phyloP scores from a whole-genome alignment of 2,113 vertebrate genomes.

The Myanophis thanlyinensis region DNA sequence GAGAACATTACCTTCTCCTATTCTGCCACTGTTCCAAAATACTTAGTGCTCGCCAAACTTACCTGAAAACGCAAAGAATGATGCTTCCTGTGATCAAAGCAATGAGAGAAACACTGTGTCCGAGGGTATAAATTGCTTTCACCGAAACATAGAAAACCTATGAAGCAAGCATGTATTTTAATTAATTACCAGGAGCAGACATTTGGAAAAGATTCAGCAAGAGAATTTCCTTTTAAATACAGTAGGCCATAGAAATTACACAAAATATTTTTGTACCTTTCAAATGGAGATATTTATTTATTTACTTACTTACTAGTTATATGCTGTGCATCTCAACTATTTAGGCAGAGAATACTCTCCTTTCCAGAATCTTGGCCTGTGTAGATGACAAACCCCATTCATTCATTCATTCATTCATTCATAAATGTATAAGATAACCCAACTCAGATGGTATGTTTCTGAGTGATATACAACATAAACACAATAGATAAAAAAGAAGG shows the following conservation, averaged over 20 bases:
- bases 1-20: not conserved
- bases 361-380: not conserved
- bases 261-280: not conserved
- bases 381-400: no score
- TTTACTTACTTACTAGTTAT: no score
- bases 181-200: not conserved
- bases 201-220: not conserved
- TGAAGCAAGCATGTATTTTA: conserved; percentile 20
- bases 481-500: not conserved
- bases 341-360: no score
- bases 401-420: not conserved
- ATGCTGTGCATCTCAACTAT: no score
- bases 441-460: not conserved
- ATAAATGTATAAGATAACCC: not conserved
- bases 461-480: not conserved
- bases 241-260: not conserved
- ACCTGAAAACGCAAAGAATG: conserved; percentile 88
- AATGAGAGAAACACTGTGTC: conserved; percentile 86
- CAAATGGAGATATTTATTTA: not conserved
- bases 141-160: conserved; percentile 87
- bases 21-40: not conserved
- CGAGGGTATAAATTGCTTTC: conserved; percentile 86
- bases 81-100: conserved; percentile 85
- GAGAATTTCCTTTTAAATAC: not conserved
- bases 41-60: conserved; percentile 19